Percentiles rank a stretch among this genome's conserved stretches.
Evolutionary conservation across 1,140 invertebrate species (phyloP).

Genomic region (Anthonomus grandis): DNA sequence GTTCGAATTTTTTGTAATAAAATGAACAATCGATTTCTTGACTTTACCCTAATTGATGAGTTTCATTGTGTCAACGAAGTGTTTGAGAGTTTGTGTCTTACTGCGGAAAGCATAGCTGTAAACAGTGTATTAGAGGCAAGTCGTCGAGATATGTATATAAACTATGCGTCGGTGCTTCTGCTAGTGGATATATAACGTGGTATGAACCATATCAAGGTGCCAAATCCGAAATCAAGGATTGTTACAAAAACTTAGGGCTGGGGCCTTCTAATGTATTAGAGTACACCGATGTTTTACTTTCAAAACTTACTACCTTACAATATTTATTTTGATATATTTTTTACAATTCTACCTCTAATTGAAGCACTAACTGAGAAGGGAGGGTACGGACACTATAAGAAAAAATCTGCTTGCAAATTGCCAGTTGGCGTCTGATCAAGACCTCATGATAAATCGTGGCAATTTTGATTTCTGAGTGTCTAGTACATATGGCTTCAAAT

Average conservation of each 20-base stretch:
- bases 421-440: background rate
- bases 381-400: constrained; percentile 23
- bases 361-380: constrained; percentile 19
- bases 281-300: background rate
- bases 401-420: constrained; percentile 17
- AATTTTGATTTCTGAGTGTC: constrained; percentile 11
- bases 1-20: no score
- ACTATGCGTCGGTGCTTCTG: background rate
- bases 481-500: constrained; percentile 30
- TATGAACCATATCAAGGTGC: background rate
- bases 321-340: constrained; percentile 31
- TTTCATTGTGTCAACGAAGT: background rate
- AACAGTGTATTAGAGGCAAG: no score
- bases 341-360: constrained; percentile 23
- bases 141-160: background rate
- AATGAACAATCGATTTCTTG: background rate
- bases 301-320: constrained; percentile 5
- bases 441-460: constrained; percentile 17
- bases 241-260: background rate
- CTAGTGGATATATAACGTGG: background rate
- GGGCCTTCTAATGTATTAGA: constrained; percentile 1
- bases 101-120: background rate
- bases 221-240: background rate
- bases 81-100: no score
- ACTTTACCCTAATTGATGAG: no score